Conservation (phyloP, 2,113 vertebrate genomes). For the Thalassoma bifasciatum region DNA sequence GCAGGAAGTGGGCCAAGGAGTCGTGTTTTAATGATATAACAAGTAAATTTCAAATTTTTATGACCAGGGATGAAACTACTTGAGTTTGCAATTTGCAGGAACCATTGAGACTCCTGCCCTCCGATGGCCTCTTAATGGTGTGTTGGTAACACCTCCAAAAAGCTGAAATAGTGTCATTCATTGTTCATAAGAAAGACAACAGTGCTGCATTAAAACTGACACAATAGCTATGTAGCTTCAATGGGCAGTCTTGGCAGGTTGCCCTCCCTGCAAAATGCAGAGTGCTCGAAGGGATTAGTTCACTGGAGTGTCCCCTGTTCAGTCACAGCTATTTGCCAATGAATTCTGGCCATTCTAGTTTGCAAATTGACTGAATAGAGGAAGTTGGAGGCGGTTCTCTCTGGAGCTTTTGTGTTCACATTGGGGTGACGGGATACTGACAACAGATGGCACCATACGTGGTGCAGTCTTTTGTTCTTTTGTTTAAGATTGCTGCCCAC, state of each 20-base stretch:
- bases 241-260: slow-evolving; percentile 63
- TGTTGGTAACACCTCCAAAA: slow-evolving; percentile 19
- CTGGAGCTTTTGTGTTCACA: slow-evolving; percentile 57
- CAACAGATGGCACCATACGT: slow-evolving; percentile 57
- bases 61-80: background rate
- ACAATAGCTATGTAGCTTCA: slow-evolving; percentile 61
- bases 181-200: slow-evolving; percentile 49
- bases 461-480: slow-evolving; percentile 55
- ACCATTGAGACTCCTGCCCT: slow-evolving; percentile 12
- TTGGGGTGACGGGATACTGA: slow-evolving; percentile 59
- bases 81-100: slow-evolving; percentile 30
- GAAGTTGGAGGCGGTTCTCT: slow-evolving; percentile 65
- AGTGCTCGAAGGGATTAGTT: slow-evolving; percentile 75
- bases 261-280: slow-evolving; percentile 66
- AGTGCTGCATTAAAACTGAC: slow-evolving; percentile 61
- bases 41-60: slow-evolving; percentile 7
- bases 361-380: slow-evolving; percentile 72
- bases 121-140: slow-evolving; percentile 14
- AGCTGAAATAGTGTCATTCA: slow-evolving; percentile 24
- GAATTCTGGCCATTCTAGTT: slow-evolving; percentile 73
- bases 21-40: slow-evolving; percentile 31
- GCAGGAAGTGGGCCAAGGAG: slow-evolving; percentile 3
- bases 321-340: slow-evolving; percentile 73
- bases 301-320: slow-evolving; percentile 73
- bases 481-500: slow-evolving; percentile 50